Evolutionary conservation across 2,113 vertebrate genomes (phyloP).

Genomic region (Leiothrix lutea): DNA sequence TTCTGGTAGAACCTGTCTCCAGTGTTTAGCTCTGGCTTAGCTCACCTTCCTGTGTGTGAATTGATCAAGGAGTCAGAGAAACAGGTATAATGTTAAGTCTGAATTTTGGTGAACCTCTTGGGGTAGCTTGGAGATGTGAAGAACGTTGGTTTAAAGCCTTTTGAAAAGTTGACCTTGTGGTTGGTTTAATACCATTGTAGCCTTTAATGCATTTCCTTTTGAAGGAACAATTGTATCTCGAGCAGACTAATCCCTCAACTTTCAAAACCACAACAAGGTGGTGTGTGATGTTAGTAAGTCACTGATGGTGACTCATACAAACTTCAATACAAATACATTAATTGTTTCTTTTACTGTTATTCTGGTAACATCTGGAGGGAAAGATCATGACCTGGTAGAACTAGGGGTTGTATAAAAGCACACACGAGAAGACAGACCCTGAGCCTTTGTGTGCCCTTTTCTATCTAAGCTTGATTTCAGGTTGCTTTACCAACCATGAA

Average conservation of each 20-base stretch:
- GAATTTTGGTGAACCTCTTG: not conserved
- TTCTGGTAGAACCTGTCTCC: not conserved
- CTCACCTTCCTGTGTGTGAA: not conserved
- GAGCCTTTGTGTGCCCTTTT: not conserved
- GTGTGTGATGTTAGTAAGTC: not conserved
- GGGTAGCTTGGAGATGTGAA: not conserved
- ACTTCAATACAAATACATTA: not conserved
- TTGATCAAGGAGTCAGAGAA: not conserved
- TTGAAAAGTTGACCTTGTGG: not conserved
- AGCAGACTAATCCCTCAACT: not conserved
- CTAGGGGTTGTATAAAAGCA: not conserved
- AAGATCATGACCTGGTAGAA: not conserved
- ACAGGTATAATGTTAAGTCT: fast-evolving
- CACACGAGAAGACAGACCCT: not conserved
- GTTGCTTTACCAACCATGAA: not conserved
- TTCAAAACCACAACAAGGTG: not conserved
- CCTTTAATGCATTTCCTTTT: not conserved
- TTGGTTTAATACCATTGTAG: not conserved
- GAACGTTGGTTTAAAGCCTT: not conserved
- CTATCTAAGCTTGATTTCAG: not conserved
- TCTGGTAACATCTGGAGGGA: not conserved
- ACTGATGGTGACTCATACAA: not conserved
- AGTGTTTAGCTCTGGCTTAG: not conserved
- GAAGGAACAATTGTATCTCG: not conserved
- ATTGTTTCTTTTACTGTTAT: not conserved